Evolutionary conservation across 2,797 vertebrate species (phyloP), one percentile per base, ranked within the genome.

Genomic region (Pteronotus mesoamericanus): DNA sequence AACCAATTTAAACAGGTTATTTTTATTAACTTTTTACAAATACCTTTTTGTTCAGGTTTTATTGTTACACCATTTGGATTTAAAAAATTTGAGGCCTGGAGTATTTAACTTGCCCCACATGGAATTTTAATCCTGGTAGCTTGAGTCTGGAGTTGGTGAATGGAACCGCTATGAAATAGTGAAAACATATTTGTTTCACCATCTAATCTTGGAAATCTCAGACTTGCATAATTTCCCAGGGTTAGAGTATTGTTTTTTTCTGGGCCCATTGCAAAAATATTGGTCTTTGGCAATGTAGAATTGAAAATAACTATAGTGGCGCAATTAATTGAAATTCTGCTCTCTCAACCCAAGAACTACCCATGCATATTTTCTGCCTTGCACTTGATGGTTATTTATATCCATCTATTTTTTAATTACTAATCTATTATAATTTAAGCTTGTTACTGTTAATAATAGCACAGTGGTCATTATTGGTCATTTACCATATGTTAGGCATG

Each of bases 171-270:
- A n/a, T 21, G 22, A 84, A 93, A 66, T n/a, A 34, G 37, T 39
- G n/a, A 95, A 77, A 86, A 59, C 21, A 37, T 82, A 61, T 92
- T 80, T 72, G 22, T 85, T 94, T 77, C 53, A n/a, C 24, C n/a
- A 68, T 72, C 91, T 75, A 61, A 82, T 90, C 42, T 95, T 69
- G 42, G 39, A 92, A 68, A 68, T 75, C 19, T 95, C 42, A 74
- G 1, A 9, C 82, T 84, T 64, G 46, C 74, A 53, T 10, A 68
- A 1, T 86, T 92, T 93, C 71, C 24, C 15, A 84, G 42, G 37
- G 15, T n/a, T 51, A 44, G 44, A 6, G 24, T 84, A 5, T 72
- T 59, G 46, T 75, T 69, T 84, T 77, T 80, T 55, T 11, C 48
- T n/a, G 19, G 14, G 16, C 6, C 71, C 51, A 0, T 61, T 82